Evolutionary conservation across 2,888 invertebrate species (phyloP).

Genomic region (Dryadula phaetusa): DNA sequence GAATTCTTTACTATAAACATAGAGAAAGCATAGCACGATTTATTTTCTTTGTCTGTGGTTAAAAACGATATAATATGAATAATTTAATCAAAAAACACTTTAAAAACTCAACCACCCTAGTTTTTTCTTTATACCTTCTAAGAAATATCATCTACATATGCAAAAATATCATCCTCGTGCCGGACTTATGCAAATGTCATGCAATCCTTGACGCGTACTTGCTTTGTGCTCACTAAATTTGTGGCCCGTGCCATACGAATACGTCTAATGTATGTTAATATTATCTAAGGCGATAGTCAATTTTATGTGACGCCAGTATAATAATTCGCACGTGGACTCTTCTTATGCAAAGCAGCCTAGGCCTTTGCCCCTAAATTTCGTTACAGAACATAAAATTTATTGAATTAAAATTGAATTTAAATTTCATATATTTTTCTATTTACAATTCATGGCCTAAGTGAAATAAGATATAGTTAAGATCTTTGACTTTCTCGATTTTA

Average conservation of each 20-base stretch:
- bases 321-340: conserved; percentile 80
- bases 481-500: too few relatives aligned
- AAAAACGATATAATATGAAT: conserved; percentile 2
- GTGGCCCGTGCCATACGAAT: conserved; percentile 66
- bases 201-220: conserved; percentile 64
- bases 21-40: background rate
- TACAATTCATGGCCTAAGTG: background rate
- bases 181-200: conserved; percentile 79
- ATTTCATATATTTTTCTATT: background rate
- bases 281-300: conserved; percentile 66
- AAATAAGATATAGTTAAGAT: background rate
- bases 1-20: conserved; percentile 18
- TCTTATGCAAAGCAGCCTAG: conserved; percentile 72
- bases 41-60: background rate
- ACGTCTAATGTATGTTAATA: conserved; percentile 65
- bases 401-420: background rate
- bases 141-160: conserved; percentile 42
- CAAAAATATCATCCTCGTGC: conserved; percentile 73
- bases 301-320: conserved; percentile 70
- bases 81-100: conserved; percentile 1
- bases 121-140: conserved; percentile 28
- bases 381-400: conserved; percentile 25
- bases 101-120: conserved; percentile 1
- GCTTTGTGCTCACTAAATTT: conserved; percentile 64
- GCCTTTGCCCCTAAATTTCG: conserved; percentile 35